These are phyloP conservation scores for Ahaetulla prasina DNA, from an alignment of 2,113 vertebrate species.

Conservation along the genomic window DNA sequence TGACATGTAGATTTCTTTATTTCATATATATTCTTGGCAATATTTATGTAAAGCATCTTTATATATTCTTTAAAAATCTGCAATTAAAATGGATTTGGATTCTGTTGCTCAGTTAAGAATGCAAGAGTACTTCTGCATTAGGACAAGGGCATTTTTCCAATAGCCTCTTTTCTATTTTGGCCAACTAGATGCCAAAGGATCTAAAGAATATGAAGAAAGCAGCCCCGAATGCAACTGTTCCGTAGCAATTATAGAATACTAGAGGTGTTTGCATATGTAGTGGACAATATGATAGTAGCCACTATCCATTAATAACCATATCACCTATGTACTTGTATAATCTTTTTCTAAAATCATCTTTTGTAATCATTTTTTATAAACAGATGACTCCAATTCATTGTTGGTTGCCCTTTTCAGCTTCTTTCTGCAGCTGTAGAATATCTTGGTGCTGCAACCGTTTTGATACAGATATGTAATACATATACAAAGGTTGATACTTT, in stretches of 20 bases:
- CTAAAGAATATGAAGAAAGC: not conserved
- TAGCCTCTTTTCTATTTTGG: not conserved
- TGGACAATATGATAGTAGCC: not conserved
- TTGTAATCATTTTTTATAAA: not conserved
- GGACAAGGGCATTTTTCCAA: not conserved
- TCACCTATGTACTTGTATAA: not conserved
- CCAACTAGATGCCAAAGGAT: not conserved
- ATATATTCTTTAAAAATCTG: not conserved
- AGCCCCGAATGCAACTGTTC: not conserved
- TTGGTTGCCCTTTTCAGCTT: not conserved
- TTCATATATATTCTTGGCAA: not conserved
- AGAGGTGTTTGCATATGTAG: not conserved
- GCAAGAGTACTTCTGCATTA: not conserved
- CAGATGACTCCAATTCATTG: not conserved
- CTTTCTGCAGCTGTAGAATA: not conserved
- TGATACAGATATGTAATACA: not conserved
- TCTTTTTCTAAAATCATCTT: not conserved
- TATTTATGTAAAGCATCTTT: not conserved
- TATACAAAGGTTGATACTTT: not conserved
- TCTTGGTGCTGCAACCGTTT: not conserved
- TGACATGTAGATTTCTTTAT: not conserved
- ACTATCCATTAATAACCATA: not conserved
- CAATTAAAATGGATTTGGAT: not conserved
- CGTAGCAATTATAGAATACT: not conserved
- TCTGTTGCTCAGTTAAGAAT: not conserved